A percentile compares a stretch with the other conserved stretches of the same genome.
Evolutionary conservation across 2,888 invertebrate genomes (phyloP).

Genomic region (Cephalotes varians): DNA sequence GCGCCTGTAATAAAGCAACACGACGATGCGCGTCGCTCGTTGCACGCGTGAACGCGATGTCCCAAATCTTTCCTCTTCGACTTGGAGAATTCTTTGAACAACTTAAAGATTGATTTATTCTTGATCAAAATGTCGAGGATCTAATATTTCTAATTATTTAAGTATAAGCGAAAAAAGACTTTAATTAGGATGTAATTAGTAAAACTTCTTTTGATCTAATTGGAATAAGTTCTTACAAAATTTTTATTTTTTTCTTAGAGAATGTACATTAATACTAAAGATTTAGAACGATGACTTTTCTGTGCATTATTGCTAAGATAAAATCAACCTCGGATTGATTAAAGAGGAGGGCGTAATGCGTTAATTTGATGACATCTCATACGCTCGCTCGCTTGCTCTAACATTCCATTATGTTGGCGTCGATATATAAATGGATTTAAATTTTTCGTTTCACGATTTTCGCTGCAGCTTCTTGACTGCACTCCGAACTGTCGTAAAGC

Average conservation of each 20-base stretch:
- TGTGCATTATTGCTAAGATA: background rate
- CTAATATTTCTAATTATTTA: background rate
- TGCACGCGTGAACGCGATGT: background rate
- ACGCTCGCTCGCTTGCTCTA: background rate
- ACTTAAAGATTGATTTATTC: background rate
- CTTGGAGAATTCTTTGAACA: background rate
- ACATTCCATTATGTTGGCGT: slow-evolving; percentile 8
- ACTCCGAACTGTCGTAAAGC: slow-evolving; percentile 41
- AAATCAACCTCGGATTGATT: background rate
- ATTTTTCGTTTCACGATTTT: slow-evolving; percentile 44
- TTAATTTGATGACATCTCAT: background rate
- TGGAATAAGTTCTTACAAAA: background rate
- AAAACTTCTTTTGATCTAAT: background rate
- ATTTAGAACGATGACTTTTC: too few relatives aligned
- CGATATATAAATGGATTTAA: slow-evolving; percentile 51
- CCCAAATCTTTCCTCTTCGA: background rate
- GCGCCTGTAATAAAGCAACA: slow-evolving; percentile 53
- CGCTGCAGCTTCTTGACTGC: slow-evolving; percentile 4
- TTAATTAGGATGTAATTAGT: background rate
- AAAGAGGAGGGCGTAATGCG: background rate
- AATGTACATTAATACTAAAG: background rate
- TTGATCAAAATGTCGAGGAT: background rate
- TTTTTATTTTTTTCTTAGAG: too few relatives aligned
- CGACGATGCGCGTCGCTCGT: background rate
- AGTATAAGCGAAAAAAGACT: background rate